Conservation (phyloP, 1,140 invertebrate genomes). For the Drosophila melanica region DNA sequence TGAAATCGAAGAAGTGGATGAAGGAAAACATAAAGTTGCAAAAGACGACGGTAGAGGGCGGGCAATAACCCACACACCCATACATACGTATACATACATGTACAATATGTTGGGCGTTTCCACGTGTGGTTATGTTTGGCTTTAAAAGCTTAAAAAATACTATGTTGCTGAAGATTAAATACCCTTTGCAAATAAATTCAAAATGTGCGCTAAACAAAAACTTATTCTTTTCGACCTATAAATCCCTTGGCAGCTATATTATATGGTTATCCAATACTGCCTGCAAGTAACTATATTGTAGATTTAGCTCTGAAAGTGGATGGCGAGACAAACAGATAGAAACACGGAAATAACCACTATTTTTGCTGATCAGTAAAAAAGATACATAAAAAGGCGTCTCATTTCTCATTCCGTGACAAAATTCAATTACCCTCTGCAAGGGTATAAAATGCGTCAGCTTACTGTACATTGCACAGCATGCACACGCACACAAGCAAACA, state of each 20-base stretch:
- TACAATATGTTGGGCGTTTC: slow-evolving; percentile 77
- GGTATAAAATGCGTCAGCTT: slow-evolving; percentile 32
- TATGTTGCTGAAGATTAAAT: too few species aligned
- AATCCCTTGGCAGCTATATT: too few species aligned
- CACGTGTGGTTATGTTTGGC: slow-evolving; percentile 79
- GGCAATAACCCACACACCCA: slow-evolving; percentile 25
- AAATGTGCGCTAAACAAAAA: too few species aligned
- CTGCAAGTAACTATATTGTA: too few species aligned
- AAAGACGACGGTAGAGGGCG: slow-evolving; percentile 20
- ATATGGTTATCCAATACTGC: too few species aligned
- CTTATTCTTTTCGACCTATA: too few species aligned
- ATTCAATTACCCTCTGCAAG: not conserved
- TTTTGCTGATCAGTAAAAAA: slow-evolving; percentile 16
- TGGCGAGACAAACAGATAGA: too few species aligned
- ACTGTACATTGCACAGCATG: slow-evolving; percentile 63
- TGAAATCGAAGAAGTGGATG: slow-evolving; percentile 53
- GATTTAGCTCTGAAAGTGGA: too few species aligned
- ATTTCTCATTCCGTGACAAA: too few species aligned
- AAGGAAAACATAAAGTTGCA: slow-evolving; percentile 72
- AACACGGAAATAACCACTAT: too few species aligned
- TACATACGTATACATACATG: slow-evolving; percentile 20
- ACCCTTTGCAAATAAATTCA: too few species aligned
- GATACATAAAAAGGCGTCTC: not conserved
- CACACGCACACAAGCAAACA: slow-evolving; percentile 40
- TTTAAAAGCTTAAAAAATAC: slow-evolving; percentile 5